These are phyloP conservation scores for Conopomorpha cramerella DNA, from an alignment of 1,140 invertebrate species.

Conservation along the genomic window DNA sequence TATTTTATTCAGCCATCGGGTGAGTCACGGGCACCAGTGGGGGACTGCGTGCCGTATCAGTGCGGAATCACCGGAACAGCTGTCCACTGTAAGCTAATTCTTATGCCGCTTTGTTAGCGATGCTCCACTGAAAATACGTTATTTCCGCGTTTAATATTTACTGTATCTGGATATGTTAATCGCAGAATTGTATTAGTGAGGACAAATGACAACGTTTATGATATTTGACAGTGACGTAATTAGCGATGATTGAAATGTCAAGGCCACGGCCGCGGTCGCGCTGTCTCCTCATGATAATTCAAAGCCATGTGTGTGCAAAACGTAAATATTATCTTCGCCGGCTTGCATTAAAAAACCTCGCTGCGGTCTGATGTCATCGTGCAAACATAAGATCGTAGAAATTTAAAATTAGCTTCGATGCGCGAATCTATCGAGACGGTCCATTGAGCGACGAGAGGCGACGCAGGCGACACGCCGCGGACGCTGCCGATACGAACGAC, in stretches of 20 bases:
- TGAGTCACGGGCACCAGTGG: too few species aligned
- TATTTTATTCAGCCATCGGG: not conserved
- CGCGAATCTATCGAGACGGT: conserved; percentile 30
- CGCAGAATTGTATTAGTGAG: not conserved
- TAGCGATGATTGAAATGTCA: not conserved
- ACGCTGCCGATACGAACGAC: conserved; percentile 40
- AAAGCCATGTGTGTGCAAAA: conserved; percentile 27
- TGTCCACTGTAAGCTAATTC: not conserved
- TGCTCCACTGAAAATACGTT: not conserved
- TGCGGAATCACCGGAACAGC: too few species aligned
- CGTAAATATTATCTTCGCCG: conserved; percentile 36
- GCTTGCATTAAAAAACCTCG: conserved; percentile 38
- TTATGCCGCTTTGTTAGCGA: not conserved
- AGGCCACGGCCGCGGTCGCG: conserved; percentile 29
- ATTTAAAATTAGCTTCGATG: conserved; percentile 43
- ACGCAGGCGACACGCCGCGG: conserved; percentile 49
- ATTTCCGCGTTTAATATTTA: not conserved
- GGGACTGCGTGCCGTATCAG: too few species aligned
- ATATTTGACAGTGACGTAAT: not conserved
- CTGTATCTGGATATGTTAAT: not conserved
- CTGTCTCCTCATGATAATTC: conserved; percentile 18
- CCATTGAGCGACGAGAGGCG: conserved; percentile 55
- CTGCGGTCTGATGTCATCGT: conserved; percentile 49
- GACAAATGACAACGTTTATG: not conserved
- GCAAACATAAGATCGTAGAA: conserved; percentile 39